These are phyloP conservation scores for Heterodera carotae DNA, from an alignment of 1,140 invertebrate genomes.

Conservation along the genomic window DNA sequence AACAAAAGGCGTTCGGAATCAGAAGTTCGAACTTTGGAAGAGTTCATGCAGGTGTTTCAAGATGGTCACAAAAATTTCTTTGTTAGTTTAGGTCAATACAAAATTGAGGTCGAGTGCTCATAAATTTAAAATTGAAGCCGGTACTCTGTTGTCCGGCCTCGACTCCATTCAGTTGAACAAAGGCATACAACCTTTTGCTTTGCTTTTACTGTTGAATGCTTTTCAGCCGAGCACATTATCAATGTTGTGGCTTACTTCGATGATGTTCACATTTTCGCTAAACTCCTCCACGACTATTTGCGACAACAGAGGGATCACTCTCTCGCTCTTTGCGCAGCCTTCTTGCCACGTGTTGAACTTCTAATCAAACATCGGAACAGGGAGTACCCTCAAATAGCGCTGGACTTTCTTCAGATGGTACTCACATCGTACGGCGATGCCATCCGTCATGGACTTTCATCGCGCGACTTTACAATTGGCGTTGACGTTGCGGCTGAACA, in stretches of 20 bases:
- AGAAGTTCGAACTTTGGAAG: not conserved
- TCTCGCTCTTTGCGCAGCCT: conserved; percentile 24
- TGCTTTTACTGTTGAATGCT: not conserved
- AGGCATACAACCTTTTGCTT: not conserved
- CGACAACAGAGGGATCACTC: conserved; percentile 25
- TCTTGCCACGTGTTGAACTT: conserved; percentile 15
- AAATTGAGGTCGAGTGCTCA: not conserved
- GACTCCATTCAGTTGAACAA: not conserved
- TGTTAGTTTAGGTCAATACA: not conserved
- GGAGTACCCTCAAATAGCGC: conserved; percentile 19
- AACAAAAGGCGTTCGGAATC: not conserved
- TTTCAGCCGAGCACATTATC: conserved; percentile 27
- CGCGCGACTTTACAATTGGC: conserved; percentile 30
- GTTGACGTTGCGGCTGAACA: conserved; percentile 40
- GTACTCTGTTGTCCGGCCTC: not conserved
- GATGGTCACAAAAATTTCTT: too few relatives aligned
- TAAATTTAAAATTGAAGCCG: conserved; percentile 1
- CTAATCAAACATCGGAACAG: conserved; percentile 25
- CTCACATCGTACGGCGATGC: conserved; percentile 20
- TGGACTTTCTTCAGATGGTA: conserved; percentile 36
- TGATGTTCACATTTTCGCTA: conserved; percentile 29
- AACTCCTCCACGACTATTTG: conserved; percentile 30
- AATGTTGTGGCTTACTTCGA: conserved; percentile 13
- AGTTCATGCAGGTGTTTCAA: not conserved
- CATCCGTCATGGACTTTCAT: conserved; percentile 31